Base-by-base conservation (phyloP, 2,113 vertebrate species). In the Thalassarche chlororhynchos region DNA sequence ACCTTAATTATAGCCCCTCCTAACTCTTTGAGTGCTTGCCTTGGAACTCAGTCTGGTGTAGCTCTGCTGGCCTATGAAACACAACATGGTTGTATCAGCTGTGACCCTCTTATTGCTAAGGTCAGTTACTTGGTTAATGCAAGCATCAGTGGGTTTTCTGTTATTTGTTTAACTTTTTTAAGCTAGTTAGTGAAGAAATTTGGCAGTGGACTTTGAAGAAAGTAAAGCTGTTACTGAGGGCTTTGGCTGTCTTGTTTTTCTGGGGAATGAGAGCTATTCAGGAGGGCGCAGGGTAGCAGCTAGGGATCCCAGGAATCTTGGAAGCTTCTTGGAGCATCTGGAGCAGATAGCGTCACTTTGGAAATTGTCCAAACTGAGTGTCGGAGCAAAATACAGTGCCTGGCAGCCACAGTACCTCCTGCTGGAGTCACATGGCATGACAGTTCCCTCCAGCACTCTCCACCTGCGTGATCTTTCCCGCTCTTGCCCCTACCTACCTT, bases 1-100 rank as follows among this genome's bases (percentile, higher is more conserved):
- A 82, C 52, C 61, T 93, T 94, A 94, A 96, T 96, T 96, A 94
- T 47, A 89, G 65, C 74, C 93, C 78, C 57, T 94, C 77, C 84
- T 87, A 42, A 77, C 46, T 96, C 38, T 58, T 36, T 62, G 54
- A 51, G 32, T 89, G 47, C 80, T 93, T 95, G 87, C 38, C 72
- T 94, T 94, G 65, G 65, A 87, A 81, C 69, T 94, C 55, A 19
- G 38, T 75, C 47, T 83, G 62, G 61, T 44, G 44, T 64, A 57
- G 47, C 52, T 88, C 66, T 84, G 72, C 64, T 87, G 65, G 52
- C n/a, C 79, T 64, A 26, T 0, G 0, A 75, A 95, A 82, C 1
- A 3, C 28, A 64, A 42, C 9, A 6, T 9, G 3, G 31, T 20
- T 64, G 0, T 86, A n/a, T 84, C 76, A 36, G 21, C 42, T 60